These are phyloP conservation scores for Allobates femoralis DNA, from an alignment of 2,797 vertebrate species.

Conservation along the genomic window DNA sequence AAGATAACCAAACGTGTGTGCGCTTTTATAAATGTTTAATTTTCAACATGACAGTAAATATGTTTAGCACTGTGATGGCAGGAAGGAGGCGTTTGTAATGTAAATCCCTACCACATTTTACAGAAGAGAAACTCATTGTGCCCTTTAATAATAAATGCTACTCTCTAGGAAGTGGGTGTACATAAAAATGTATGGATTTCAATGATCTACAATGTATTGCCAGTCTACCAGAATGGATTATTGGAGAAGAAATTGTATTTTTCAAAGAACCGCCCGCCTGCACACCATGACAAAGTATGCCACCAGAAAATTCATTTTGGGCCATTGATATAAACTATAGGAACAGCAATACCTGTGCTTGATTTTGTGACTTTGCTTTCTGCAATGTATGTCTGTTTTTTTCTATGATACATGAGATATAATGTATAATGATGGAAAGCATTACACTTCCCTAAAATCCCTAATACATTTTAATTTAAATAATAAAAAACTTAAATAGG, in stretches of 20 bases:
- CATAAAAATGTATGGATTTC: constrained; percentile 40
- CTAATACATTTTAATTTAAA: not conserved
- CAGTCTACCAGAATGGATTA: not conserved
- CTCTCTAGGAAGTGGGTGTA: constrained; percentile 26
- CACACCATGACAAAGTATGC: not conserved
- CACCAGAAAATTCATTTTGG: not conserved
- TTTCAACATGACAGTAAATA: constrained; percentile 48
- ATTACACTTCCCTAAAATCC: not conserved
- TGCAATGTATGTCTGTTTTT: not conserved
- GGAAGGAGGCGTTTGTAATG: constrained; percentile 38
- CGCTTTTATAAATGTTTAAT: constrained; percentile 37
- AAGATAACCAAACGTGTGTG: constrained; percentile 14
- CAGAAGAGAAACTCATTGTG: constrained; percentile 14
- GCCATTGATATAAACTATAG: not conserved
- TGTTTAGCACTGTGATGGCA: not conserved
- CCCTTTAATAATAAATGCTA: constrained; percentile 48
- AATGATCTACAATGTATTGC: not conserved
- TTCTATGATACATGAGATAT: not conserved
- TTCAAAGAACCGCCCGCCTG: not conserved
- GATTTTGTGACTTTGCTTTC: not conserved
- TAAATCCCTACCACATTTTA: constrained; percentile 31
- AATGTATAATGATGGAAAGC: not conserved
- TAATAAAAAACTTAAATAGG: not conserved
- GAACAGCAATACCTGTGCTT: not conserved
- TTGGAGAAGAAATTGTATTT: not conserved